Percentiles rank a stretch among this genome's conserved stretches.
Conservation (phyloP, 2,113 vertebrate species). For the Prochilodus magdalenae region DNA sequence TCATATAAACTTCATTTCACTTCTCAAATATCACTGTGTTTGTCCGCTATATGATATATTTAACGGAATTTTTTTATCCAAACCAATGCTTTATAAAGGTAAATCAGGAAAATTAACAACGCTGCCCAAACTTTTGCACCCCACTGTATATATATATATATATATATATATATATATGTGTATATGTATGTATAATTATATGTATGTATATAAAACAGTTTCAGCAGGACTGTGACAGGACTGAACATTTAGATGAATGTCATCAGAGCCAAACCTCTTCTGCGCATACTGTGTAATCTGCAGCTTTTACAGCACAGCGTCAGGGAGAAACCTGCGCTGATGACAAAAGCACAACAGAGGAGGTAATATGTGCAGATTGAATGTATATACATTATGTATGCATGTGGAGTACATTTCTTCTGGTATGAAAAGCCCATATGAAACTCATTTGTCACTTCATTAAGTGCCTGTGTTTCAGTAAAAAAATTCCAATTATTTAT, state of each 20-base stretch:
- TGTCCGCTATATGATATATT: no score
- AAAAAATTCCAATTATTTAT: conserved; percentile 36
- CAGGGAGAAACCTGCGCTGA: neutral
- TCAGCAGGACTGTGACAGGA: conserved; percentile 11
- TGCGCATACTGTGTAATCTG: neutral
- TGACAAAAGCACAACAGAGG: conserved; percentile 46
- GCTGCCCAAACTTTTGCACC: no score
- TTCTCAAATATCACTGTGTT: no score
- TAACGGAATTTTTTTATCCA: no score
- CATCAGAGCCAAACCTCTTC: neutral
- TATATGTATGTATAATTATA: no score
- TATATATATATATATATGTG: no score
- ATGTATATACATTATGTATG: conserved; percentile 49
- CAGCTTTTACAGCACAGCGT: neutral
- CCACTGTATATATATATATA: no score
- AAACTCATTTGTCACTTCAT: conserved; percentile 59
- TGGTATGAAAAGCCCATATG: neutral
- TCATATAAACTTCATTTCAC: no score
- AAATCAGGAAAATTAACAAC: no score
- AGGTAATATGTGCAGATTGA: conserved; percentile 38
- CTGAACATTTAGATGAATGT: neutral
- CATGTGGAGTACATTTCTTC: conserved; percentile 49
- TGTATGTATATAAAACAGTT: neutral
- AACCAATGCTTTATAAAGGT: no score
- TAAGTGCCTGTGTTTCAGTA: conserved; percentile 74